Evolutionary conservation across 2,797 vertebrate species (phyloP).

Genomic region (Champsocephalus esox): DNA sequence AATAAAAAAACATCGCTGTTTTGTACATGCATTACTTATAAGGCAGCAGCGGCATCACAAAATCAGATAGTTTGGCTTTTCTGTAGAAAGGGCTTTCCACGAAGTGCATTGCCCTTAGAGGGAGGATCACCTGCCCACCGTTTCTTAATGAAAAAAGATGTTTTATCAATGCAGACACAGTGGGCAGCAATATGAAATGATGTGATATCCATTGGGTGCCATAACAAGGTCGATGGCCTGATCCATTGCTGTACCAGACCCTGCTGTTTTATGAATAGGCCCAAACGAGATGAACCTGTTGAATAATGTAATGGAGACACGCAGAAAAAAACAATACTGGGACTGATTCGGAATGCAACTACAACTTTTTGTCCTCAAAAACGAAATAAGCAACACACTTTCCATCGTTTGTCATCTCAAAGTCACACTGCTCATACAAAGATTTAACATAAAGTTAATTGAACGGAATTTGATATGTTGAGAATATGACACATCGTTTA

Average conservation of each 20-base stretch:
- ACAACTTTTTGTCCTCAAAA: conserved; percentile 1
- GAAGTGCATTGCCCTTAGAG: conserved; percentile 22
- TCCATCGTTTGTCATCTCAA: not conserved
- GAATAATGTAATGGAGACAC: conserved; percentile 48
- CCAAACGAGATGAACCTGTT: conserved; percentile 74
- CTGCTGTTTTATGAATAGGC: conserved; percentile 74
- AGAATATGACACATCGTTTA: not conserved
- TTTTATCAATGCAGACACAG: conserved; percentile 81
- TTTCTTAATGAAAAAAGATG: conserved; percentile 77
- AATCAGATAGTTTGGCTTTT: conserved; percentile 6
- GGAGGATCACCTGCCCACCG: conserved; percentile 63
- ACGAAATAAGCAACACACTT: not conserved
- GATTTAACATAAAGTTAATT: not conserved
- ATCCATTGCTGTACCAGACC: conserved; percentile 61
- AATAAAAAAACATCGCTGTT: not conserved
- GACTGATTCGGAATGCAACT: not conserved
- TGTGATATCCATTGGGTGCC: conserved; percentile 79
- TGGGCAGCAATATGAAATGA: conserved; percentile 78
- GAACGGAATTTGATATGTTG: not conserved
- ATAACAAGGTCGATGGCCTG: conserved; percentile 76
- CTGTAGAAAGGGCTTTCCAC: conserved; percentile 7
- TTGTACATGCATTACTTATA: not conserved
- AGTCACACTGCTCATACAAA: not conserved
- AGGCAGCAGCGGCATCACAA: not conserved
- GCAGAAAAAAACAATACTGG: not conserved